Evolutionary conservation across 2,888 invertebrate species (phyloP).

Genomic region (Neoscelio sp.): DNA sequence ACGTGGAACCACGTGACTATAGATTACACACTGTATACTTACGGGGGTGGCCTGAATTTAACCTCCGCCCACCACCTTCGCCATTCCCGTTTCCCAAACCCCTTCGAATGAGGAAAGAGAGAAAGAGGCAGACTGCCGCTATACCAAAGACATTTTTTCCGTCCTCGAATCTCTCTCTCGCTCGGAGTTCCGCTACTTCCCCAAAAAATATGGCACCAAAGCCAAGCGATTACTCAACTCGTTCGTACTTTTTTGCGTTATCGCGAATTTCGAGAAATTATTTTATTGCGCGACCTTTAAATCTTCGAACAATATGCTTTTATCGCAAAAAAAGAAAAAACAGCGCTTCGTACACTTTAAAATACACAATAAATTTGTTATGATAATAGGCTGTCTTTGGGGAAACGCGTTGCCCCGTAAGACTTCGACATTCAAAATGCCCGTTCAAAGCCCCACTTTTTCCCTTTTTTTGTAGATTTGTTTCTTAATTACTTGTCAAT

Average conservation of each 20-base stretch:
- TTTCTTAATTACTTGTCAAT: too few relatives aligned
- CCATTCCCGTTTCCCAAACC: constrained; percentile 61
- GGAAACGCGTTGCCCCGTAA: too few relatives aligned
- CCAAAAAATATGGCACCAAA: constrained; percentile 67
- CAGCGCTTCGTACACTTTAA: constrained; percentile 25
- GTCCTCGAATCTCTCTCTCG: constrained; percentile 62
- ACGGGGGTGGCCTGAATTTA: constrained; percentile 80
- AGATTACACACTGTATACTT: constrained; percentile 78
- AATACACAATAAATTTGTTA: not conserved
- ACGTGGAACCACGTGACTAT: constrained; percentile 65
- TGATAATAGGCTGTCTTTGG: not conserved
- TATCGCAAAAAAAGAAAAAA: constrained; percentile 49
- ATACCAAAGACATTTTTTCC: constrained; percentile 77
- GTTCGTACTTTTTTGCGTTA: constrained; percentile 59
- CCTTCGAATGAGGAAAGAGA: constrained; percentile 67
- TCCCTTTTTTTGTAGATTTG: not conserved
- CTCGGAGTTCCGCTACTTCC: constrained; percentile 59
- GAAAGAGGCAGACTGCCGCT: constrained; percentile 71
- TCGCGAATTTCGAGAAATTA: constrained; percentile 63
- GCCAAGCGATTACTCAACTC: constrained; percentile 68
- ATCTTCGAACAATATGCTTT: constrained; percentile 57
- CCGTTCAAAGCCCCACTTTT: not conserved
- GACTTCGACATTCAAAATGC: not conserved
- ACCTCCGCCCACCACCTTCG: constrained; percentile 71
- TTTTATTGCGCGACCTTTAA: constrained; percentile 59